Conservation (phyloP, 92 coral and sea anemone genomes). For the Zoanthus sociatus region DNA sequence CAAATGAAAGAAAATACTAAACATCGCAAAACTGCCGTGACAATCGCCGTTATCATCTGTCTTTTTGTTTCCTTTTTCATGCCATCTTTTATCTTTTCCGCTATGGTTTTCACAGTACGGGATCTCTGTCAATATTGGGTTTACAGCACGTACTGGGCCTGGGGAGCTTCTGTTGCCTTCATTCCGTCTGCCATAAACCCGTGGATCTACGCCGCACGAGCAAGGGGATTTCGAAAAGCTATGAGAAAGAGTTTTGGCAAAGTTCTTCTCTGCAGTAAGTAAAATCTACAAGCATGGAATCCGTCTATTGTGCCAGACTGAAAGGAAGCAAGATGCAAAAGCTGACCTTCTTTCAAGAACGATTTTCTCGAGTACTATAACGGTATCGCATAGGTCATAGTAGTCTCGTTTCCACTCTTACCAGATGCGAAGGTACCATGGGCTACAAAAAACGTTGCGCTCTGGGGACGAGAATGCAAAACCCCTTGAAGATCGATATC, state of each 20-base stretch:
- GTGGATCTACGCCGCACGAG: conserved; percentile 30
- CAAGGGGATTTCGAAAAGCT: not conserved
- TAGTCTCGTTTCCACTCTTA: too few species aligned
- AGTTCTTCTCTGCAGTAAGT: not conserved
- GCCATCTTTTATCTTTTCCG: conserved; percentile 27
- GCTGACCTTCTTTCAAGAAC: too few species aligned
- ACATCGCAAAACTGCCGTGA: conserved; percentile 10
- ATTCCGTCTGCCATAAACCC: conserved; percentile 22
- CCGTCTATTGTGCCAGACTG: not conserved
- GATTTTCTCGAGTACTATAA: too few species aligned
- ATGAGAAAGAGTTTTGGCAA: conserved; percentile 2
- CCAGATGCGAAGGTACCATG: too few species aligned
- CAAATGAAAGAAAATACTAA: conserved; percentile 17
- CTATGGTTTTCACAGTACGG: not conserved
- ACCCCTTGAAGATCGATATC: too few species aligned
- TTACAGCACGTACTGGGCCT: conserved; percentile 12
- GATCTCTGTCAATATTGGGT: not conserved
- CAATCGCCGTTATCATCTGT: conserved; percentile 12
- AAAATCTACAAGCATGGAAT: not conserved
- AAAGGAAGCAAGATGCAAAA: too few species aligned
- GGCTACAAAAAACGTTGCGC: too few species aligned
- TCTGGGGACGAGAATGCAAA: too few species aligned
- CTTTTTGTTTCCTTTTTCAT: conserved; percentile 15
- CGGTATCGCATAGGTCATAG: too few species aligned
- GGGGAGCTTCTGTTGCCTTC: conserved; percentile 7